Base-by-base conservation (phyloP, 2,797 vertebrate species). In the Helicolenus hilgendorfi region DNA sequence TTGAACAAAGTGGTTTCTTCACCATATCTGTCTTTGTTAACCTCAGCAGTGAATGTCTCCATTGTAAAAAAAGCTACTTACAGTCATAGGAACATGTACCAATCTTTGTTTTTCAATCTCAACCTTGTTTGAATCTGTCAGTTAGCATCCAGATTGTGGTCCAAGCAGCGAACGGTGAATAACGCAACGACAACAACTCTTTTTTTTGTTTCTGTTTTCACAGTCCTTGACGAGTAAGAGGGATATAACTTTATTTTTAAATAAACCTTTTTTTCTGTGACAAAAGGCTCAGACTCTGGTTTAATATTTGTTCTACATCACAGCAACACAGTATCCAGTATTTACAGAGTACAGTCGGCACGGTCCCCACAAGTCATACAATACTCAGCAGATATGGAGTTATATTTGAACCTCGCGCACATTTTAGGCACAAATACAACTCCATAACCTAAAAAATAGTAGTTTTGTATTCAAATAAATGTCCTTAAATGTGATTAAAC, bases 161-260 rank as follows among this genome's bases (percentile, higher is more conserved):
- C 24, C 83, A 68, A 88, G 68, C 72, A 77, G 45, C n/a, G 13
- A 80, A 31, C 56, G 69, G 56, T 24, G 67, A 92, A 89, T 13
- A 89, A 90, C 6, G 41, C 79, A 72, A 59, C 22, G 27, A 83
- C 77, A 72, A 41, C 38, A 45, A 38, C 24, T 36, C 38, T 41
- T 41, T 69, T 74, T 59, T 81, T 77, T 49, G 29, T 20, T 13
- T 13, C 59, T 82, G 63, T 98, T 97, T 97, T 97, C 96, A 97
- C 96, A 97, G 97, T 97, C 97, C 72, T 98, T 97, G 97, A 98
- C 64, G 87, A 97, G 96, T 97, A 97, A 94, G 96, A 95, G 98
- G 98, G 98, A 98, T 97, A 98, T 97, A 98, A 98, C 97, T 99
- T 99, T 99, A 99, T 99, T 99, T 99, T 99, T 98, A 98, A 99